Conservation (phyloP, 2,797 vertebrate species). For the Podarcis lilfordi region DNA sequence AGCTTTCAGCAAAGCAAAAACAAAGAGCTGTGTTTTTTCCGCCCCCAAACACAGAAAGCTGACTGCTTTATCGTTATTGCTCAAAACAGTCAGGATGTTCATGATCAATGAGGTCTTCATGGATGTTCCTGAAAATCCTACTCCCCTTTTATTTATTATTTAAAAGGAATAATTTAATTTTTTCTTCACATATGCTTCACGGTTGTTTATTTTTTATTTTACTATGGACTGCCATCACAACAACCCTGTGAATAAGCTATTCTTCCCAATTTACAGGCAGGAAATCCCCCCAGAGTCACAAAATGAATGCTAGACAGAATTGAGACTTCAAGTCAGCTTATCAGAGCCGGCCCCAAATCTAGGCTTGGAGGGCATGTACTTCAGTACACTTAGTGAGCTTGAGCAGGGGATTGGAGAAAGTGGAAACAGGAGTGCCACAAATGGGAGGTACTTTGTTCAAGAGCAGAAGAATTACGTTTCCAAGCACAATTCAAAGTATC, state of each 20-base stretch:
- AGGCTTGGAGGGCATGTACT: neutral
- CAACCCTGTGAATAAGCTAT: neutral
- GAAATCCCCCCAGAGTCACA: neutral
- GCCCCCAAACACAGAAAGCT: neutral
- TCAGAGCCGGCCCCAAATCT: neutral
- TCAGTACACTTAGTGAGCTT: neutral
- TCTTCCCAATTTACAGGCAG: neutral
- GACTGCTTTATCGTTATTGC: neutral
- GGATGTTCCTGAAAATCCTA: neutral
- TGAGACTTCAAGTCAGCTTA: neutral
- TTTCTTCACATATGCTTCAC: neutral
- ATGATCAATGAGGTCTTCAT: neutral
- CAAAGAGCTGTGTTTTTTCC: slow-evolving; percentile 17
- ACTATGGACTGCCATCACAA: neutral
- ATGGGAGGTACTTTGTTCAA: neutral
- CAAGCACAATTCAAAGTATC: too few species aligned
- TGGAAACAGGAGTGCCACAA: neutral
- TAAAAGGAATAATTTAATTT: neutral
- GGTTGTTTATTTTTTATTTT: neutral
- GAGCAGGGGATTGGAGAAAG: neutral
- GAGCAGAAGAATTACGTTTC: neutral
- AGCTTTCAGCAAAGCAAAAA: slow-evolving; percentile 56
- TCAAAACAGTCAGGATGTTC: neutral
- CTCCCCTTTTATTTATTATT: slow-evolving; percentile 17
- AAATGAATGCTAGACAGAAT: neutral